Base-by-base conservation (phyloP, 2,888 invertebrate species). In the Netelia fuscicornis region DNA sequence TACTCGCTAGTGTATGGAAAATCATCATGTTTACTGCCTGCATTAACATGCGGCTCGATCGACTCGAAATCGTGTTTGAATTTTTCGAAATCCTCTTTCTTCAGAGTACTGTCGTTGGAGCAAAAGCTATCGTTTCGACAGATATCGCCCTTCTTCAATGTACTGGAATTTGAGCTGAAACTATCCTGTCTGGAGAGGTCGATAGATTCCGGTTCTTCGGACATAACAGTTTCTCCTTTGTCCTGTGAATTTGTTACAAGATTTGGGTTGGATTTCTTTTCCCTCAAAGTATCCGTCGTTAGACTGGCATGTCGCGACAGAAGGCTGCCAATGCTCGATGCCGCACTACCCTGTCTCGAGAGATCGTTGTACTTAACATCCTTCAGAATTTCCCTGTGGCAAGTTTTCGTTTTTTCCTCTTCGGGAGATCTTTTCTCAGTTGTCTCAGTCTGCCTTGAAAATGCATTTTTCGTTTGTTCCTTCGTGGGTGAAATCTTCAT, bases 401-500 rank as follows among this genome's bases (percentile, higher is more conserved):
- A 65, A 2, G 75, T 25, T 30, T 82, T 52, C 81, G 82, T 74
- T 68, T 87, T 76, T 60, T 77, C 23, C 20, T 79, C 86, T 10
- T 86, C 62, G 62, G 81, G 86, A 11, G 84, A 71, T 70, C 30
- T 70, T 6, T 81, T 71, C 64, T 85, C 87, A 67, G 71, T 84
- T n/a, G 65, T 81, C 6, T 77, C 76, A 52, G 86, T 87, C 13
- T 89, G 90, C 11, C 82, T 86, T 0, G 88, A 89, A 64, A 93
- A 93, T 5, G 92, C 93, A 68, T 87, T 91, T 84, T 90, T 93
- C 6, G 90, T 88, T 25, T 91, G 90, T 74, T 93, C 93, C 65
- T 93, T 93, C 11, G 93, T 93, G 2, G 93, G 93, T 0, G 93
- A 93, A 80, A 93, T 93, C 76, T 93, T 93, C n/a, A 93, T 92